A percentile compares a stretch with the other conserved stretches of the same genome.
These are phyloP conservation scores for Trissolcus japonicus DNA, from an alignment of 2,888 invertebrate genomes.

Conservation along the genomic window DNA sequence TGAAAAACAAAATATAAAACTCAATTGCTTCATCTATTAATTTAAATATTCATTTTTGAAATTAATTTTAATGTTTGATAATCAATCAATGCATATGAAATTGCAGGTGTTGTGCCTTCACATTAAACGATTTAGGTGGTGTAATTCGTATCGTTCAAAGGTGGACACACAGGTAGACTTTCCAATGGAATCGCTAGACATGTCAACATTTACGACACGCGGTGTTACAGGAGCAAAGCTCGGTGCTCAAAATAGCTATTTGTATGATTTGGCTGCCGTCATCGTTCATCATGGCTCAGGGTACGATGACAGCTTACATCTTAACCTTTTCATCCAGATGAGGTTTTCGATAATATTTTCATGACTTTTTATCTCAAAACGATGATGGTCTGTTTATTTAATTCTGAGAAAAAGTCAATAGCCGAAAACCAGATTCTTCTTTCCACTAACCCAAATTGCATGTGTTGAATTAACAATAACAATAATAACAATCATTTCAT, in stretches of 20 bases:
- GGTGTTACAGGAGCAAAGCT: conserved; percentile 82
- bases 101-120: conserved; percentile 86
- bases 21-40: background rate
- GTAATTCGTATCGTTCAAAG: conserved; percentile 87
- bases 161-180: conserved; percentile 87
- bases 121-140: conserved; percentile 90
- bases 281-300: conserved; percentile 90
- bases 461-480: background rate
- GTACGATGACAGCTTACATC: conserved; percentile 75
- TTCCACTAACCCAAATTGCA: background rate
- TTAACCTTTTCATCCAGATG: background rate
- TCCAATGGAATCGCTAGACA: conserved; percentile 85
- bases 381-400: background rate
- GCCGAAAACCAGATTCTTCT: conserved; percentile 29
- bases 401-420: conserved; percentile 24
- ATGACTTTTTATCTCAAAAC: conserved; percentile 23
- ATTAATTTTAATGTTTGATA: background rate
- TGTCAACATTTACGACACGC: conserved; percentile 85
- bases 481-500: no score
- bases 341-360: conserved; percentile 41
- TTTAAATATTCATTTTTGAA: background rate
- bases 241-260: conserved; percentile 80
- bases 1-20: conserved; percentile 1
- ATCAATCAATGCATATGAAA: background rate
- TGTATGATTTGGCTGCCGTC: conserved; percentile 88